Percentiles rank a stretch among this genome's conserved stretches.
phyloP scores from a whole-genome alignment of 1,140 invertebrate species.

The Odontomachus brunneus region DNA sequence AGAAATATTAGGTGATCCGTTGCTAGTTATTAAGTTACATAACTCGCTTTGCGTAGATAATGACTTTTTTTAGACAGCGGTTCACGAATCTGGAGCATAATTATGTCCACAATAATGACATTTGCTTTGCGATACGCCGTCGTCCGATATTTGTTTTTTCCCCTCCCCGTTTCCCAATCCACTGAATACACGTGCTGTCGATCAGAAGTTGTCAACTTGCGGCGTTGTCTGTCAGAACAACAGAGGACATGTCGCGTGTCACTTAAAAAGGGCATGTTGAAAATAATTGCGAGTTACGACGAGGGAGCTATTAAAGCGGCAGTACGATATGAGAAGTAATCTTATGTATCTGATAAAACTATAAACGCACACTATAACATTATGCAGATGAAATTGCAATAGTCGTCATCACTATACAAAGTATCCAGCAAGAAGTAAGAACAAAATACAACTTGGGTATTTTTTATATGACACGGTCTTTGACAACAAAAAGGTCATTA shows the following conservation, averaged over 20 bases:
- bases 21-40: constrained; percentile 26
- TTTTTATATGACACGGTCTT: no score
- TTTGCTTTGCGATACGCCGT: constrained; percentile 7
- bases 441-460: no score
- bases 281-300: background rate
- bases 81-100: constrained; percentile 18
- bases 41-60: constrained; percentile 21
- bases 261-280: constrained; percentile 2
- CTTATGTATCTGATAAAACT: no score
- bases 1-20: constrained; percentile 45
- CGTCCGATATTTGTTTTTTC: constrained; percentile 5
- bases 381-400: no score
- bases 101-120: background rate
- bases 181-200: background rate
- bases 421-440: no score
- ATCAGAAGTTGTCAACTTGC: constrained; percentile 27
- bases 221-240: constrained; percentile 9
- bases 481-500: no score
- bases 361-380: no score
- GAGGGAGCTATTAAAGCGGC: background rate
- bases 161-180: background rate
- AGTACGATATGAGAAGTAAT: no score
- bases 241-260: background rate
- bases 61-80: constrained; percentile 22
- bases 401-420: no score